Percentiles rank a stretch among this genome's conserved stretches.
Conservation (phyloP, 2,797 vertebrate species). For the Oceanodroma leucorhoa region DNA sequence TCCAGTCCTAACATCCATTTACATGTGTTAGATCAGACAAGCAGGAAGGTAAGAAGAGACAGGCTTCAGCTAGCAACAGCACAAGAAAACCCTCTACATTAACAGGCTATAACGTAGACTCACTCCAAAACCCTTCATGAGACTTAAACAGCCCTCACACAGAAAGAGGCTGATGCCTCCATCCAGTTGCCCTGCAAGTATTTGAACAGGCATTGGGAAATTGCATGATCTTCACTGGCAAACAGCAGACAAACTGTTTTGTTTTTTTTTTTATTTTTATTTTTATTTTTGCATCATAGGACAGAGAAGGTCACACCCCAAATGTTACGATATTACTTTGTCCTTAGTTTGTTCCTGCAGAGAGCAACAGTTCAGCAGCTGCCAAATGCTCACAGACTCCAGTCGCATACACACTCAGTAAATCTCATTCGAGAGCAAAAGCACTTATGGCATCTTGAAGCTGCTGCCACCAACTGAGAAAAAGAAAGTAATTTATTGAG, state of each 20-base stretch:
- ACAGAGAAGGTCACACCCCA: neutral
- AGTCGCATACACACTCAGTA: neutral
- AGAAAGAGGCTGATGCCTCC: neutral
- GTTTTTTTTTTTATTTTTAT: neutral
- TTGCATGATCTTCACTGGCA: neutral
- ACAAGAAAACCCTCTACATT: neutral
- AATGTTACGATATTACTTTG: neutral
- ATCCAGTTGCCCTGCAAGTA: neutral
- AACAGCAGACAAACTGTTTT: neutral
- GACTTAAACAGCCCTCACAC: neutral
- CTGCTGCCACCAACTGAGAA: neutral
- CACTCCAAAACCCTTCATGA: neutral
- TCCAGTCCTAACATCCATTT: neutral
- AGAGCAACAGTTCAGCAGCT: neutral
- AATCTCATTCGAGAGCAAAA: neutral
- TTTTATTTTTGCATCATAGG: neutral
- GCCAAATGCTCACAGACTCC: neutral
- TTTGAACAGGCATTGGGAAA: neutral
- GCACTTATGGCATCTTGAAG: neutral
- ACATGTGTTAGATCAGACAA: neutral
- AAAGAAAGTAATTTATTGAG: neutral
- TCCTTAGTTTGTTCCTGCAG: accelerated
- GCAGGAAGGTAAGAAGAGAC: neutral
- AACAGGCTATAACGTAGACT: neutral
- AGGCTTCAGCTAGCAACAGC: neutral